Base-by-base conservation (phyloP, 2,113 vertebrate species). In the Centropristis striata region DNA sequence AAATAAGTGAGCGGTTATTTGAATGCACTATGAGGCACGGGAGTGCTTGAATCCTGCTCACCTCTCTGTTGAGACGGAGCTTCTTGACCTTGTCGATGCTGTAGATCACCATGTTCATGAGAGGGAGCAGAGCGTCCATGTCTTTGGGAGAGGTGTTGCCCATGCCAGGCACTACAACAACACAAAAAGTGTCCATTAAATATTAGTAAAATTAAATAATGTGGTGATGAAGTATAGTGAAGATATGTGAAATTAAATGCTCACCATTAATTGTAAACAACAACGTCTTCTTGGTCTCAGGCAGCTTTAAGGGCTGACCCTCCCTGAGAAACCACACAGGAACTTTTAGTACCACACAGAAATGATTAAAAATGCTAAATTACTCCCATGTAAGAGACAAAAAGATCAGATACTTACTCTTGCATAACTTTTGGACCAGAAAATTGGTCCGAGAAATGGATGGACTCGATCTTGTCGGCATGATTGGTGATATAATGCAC, bases 341-440 rank as follows among this genome's bases (percentile, higher is more conserved):
- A 36, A 25, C 6, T 13, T 18, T 81, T 28, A 84, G 27, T 6
- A 18, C 14, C 46, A 16, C 1, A 54, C 2, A 6, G 2, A 51
- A 44, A 67, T 4, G 4, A 46, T 47, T 5, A 53, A 46, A 32
- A 66, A 67, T 5, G 1, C 20, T 2, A 25, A 13, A 13, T 47
- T 32, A 6, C 2, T 2, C 11, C 2, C 14, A 53, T 23, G 1
- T 21, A 15, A 53, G 5, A n/a, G 3, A 12, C 15, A 42, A 59
- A 20, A 21, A 47, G 1, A 8, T 27, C 8, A 10, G 69, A 18
- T 89, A 96, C 97, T 25, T 95, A 99, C 98, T 99, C 98, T 98
- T 99, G 98, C 97, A 99, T 98, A 97, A 99, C 94, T 96, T 99
- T 99, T 96, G 98, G 97, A 97, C 98, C 98, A 94, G 98, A 99